Base-by-base conservation (phyloP, 2,797 vertebrate species). In the Lepus oiostolus region DNA sequence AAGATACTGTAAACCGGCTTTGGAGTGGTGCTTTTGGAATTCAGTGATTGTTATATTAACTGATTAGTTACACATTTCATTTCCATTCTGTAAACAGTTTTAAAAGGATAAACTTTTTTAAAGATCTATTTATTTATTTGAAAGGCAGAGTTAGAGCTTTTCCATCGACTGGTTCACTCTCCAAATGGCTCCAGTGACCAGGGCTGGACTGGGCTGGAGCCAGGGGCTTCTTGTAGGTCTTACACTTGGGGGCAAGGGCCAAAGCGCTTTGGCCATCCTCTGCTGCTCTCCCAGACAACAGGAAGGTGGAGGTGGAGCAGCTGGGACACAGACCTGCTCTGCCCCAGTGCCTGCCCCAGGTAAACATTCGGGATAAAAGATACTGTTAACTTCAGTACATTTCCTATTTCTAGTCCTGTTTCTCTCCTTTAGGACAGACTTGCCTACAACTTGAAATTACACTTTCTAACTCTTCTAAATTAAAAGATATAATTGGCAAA, bases 391-490 rank as follows among this genome's bases (percentile, higher is more conserved):
- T 95, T 94, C 7, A 80, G 1, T 77, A 47, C 7, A 63, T 94
- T 65, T 65, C n/a, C 47, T 62, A 13, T 91, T 90, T 92, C n/a
- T 88, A 22, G 26, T 91, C 10, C 4, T 65, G 22, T 88, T 77
- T 90, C 7, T 85, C 2, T 80, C 62, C 47, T 85, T 85, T 85
- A 85, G 62, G 9, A 58, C n/a, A 74, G 32, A 83, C 32, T 82
- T 80, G 47, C n/a, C 52, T 80, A 11, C 42, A 85, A 19, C 11
- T 91, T 65, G 54, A 72, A 62, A 68, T 72, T 79, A 68, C 10
- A 77, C 28, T 90, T 82, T 82, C 24, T 89, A 79, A 89, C 52
- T 9, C 13, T 91, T 88, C 24, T 79, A 58, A 88, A 67, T 76
- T 60, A 80, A 84, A 58, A 72, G 42, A 68, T 35, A 2, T 80